Evolutionary conservation across 2,888 invertebrate genomes (phyloP).

Genomic region (Plebejus melissa): DNA sequence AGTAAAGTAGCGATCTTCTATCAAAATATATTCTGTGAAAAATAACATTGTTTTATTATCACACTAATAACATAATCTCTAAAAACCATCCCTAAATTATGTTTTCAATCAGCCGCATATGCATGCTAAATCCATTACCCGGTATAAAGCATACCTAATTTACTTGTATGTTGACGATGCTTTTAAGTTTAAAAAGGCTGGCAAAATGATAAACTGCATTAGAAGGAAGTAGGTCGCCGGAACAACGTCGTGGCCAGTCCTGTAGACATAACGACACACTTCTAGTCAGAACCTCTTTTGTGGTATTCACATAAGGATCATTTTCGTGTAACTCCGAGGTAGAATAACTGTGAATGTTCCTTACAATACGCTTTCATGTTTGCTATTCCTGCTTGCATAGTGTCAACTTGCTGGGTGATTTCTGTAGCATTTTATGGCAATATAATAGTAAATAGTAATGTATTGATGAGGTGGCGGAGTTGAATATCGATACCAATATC

Average conservation of each 20-base stretch:
- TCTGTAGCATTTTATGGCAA: conserved; percentile 8
- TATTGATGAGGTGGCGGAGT: neutral
- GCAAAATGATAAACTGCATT: conserved; percentile 12
- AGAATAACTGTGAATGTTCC: neutral
- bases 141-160: neutral
- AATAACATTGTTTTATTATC: neutral
- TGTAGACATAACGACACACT: neutral
- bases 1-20: no score
- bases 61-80: neutral
- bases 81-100: neutral
- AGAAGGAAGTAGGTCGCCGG: conserved; percentile 16
- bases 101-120: neutral
- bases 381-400: neutral
- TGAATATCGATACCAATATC: neutral
- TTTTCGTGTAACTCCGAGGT: neutral
- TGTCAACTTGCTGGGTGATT: conserved; percentile 5
- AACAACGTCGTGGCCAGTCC: conserved; percentile 10
- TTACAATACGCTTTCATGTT: conserved; percentile 6
- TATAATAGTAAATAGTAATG: neutral
- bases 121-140: neutral
- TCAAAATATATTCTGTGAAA: neutral
- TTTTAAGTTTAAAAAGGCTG: conserved; percentile 19
- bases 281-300: neutral
- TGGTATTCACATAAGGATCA: neutral
- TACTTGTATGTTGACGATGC: neutral